Evolutionary conservation across 1,140 invertebrate genomes (phyloP).

Genomic region (Macrosteles quadrilineatus): DNA sequence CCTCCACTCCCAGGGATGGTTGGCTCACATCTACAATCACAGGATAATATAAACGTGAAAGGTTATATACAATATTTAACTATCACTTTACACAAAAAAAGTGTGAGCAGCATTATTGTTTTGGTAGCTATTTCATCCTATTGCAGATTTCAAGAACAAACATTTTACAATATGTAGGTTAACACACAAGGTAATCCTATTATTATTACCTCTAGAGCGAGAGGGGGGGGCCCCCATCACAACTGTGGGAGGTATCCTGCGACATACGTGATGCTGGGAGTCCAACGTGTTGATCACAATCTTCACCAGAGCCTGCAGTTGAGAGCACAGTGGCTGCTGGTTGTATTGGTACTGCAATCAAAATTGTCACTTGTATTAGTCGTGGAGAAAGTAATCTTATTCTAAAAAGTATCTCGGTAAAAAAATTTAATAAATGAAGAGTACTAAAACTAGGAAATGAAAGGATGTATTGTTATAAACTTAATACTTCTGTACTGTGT

Average conservation of each 20-base stretch:
- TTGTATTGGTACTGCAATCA: slow-evolving; percentile 83
- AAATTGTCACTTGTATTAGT: neutral
- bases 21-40: slow-evolving; percentile 67
- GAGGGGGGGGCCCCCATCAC: slow-evolving; percentile 66
- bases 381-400: neutral
- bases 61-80: too few relatives aligned
- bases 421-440: neutral
- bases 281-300: slow-evolving; percentile 95
- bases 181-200: too few relatives aligned
- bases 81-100: too few relatives aligned
- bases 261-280: slow-evolving; percentile 85
- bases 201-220: slow-evolving; percentile 74
- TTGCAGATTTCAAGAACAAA: too few relatives aligned
- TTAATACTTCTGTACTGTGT: too few relatives aligned
- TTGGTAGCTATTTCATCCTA: too few relatives aligned
- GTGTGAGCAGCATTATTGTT: too few relatives aligned
- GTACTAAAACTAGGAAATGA: too few relatives aligned
- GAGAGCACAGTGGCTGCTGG: slow-evolving; percentile 73
- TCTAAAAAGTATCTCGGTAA: neutral
- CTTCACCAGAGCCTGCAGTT: slow-evolving; percentile 79
- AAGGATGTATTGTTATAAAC: too few relatives aligned
- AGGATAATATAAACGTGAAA: too few relatives aligned
- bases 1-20: slow-evolving; percentile 67
- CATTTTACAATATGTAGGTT: too few relatives aligned
- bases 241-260: slow-evolving; percentile 74